Conservation (phyloP, 1,140 invertebrate species). For the Hirudo medicinalis region DNA sequence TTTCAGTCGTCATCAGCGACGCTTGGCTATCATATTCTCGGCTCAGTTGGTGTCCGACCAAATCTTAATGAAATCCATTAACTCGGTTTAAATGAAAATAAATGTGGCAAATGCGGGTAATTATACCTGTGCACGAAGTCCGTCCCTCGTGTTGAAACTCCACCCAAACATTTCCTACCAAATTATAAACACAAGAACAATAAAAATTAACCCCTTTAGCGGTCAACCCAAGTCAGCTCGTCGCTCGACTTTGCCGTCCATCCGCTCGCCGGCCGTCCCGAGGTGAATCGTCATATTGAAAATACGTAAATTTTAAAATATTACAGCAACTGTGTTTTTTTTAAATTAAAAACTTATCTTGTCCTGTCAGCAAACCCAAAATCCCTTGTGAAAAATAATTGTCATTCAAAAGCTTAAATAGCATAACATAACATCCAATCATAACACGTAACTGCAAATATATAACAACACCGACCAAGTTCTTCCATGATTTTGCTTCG, state of each 20-base stretch:
- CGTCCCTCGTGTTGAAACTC: background rate
- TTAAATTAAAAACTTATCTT: too few species aligned
- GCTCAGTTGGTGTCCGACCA: background rate
- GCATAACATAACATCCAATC: background rate
- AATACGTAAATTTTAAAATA: too few species aligned
- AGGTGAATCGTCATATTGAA: too few species aligned
- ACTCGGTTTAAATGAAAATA: background rate
- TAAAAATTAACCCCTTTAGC: background rate
- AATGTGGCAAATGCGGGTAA: background rate
- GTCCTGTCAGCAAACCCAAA: too few species aligned
- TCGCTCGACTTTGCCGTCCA: too few species aligned
- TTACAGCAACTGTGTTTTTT: too few species aligned
- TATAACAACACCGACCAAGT: background rate
- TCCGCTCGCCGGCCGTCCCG: too few species aligned
- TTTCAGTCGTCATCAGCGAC: background rate
- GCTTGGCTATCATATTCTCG: background rate
- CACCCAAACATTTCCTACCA: slow-evolving; percentile 7
- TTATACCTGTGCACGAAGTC: slow-evolving; percentile 6
- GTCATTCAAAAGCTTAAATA: too few species aligned
- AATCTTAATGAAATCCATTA: background rate
- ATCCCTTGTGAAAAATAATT: too few species aligned
- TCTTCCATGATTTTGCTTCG: slow-evolving; percentile 3
- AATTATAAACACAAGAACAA: background rate
- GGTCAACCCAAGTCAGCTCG: too few species aligned
- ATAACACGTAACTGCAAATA: background rate